Conservation (phyloP, 2,113 vertebrate genomes). For the Mobula birostris region DNA sequence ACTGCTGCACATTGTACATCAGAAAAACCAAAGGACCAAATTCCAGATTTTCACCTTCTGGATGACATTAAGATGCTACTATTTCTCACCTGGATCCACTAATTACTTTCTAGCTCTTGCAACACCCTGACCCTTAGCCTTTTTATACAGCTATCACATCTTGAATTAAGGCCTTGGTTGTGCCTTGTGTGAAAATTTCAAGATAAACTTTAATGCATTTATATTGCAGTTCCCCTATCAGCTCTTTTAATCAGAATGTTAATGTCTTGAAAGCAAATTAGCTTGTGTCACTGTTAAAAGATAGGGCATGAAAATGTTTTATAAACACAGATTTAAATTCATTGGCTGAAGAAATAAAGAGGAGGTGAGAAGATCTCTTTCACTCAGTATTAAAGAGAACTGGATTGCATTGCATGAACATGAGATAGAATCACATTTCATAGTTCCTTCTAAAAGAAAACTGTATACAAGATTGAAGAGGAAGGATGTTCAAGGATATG, state of each 20-base stretch:
- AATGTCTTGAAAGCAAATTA: not conserved
- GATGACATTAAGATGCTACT: not conserved
- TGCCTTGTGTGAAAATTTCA: not conserved
- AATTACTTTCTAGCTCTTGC: no score
- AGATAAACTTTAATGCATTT: not conserved
- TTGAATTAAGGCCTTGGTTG: not conserved
- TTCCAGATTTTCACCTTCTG: not conserved
- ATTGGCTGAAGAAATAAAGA: not conserved
- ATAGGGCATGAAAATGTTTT: not conserved
- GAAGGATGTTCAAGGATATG: not conserved
- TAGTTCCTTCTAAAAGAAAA: no score
- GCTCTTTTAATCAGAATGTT: not conserved
- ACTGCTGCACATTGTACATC: not conserved
- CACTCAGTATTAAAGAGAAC: not conserved
- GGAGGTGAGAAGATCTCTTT: not conserved
- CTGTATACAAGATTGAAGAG: no score
- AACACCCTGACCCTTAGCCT: no score
- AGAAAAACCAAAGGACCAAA: not conserved
- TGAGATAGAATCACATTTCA: no score
- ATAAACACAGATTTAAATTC: not conserved
- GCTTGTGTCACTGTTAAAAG: not conserved
- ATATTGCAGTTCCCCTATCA: not conserved
- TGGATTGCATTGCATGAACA: not conserved
- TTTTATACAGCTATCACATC: not conserved
- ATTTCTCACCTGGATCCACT: no score